These are phyloP conservation scores for Yponomeuta sedellus DNA, from an alignment of 2,888 invertebrate genomes.

Conservation along the genomic window DNA sequence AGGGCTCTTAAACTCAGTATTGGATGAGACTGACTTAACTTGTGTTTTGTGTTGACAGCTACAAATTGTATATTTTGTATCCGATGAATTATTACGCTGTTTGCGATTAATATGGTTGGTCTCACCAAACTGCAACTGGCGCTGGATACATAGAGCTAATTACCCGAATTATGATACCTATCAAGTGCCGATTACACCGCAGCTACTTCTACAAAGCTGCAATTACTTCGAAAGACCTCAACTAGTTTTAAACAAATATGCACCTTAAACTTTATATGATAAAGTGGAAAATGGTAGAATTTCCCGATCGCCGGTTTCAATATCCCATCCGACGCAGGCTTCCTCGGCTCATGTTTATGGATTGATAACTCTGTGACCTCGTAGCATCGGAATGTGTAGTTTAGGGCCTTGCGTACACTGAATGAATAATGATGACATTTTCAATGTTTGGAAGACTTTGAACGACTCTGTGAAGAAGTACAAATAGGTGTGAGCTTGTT, in stretches of 20 bases:
- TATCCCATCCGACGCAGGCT: constrained; percentile 1
- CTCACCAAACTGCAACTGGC: background rate
- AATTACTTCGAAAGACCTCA: background rate
- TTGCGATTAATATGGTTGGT: no score
- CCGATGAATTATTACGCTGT: no score
- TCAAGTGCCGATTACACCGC: background rate
- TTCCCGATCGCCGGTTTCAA: background rate
- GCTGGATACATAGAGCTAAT: background rate
- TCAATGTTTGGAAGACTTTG: background rate
- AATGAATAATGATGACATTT: constrained; percentile 5
- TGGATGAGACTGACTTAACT: no score
- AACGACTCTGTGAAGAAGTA: background rate
- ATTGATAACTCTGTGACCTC: background rate
- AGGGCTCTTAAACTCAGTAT: no score
- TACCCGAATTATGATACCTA: background rate
- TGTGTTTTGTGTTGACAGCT: no score
- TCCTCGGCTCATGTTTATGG: constrained; percentile 8
- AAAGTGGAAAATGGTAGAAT: background rate
- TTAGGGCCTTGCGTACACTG: constrained; percentile 1
- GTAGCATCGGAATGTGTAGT: background rate
- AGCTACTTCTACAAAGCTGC: background rate
- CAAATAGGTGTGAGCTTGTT: no score
- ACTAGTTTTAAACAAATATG: no score
- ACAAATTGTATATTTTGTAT: no score
- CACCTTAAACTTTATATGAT: background rate